Percentiles rank a stretch among this genome's conserved stretches.
Evolutionary conservation across 2,888 invertebrate species (phyloP).

Genomic region (Machimus atricapillus): DNA sequence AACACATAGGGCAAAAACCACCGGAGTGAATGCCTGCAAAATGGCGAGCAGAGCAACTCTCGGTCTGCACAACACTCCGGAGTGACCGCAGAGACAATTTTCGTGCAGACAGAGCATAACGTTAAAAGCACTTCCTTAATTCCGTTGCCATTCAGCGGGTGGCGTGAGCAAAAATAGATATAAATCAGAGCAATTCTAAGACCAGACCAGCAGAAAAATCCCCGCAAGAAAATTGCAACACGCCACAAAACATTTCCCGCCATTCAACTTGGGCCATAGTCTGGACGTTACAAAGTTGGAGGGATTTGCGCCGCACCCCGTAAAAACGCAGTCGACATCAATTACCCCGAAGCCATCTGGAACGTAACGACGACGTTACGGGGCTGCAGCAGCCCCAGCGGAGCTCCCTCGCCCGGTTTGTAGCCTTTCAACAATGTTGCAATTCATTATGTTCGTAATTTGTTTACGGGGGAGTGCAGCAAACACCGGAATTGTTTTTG

Average conservation of each 20-base stretch:
- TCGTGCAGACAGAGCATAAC: neutral
- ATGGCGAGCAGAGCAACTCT: neutral
- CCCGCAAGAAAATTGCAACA: neutral
- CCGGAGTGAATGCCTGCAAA: neutral
- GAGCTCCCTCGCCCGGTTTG: neutral
- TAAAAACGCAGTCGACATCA: constrained; percentile 2
- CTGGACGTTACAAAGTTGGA: neutral
- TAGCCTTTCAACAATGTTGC: constrained; percentile 14
- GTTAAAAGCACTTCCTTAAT: neutral
- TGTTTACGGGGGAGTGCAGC: constrained; percentile 1
- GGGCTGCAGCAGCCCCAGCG: neutral
- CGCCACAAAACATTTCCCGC: neutral
- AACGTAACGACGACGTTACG: neutral
- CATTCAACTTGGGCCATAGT: neutral
- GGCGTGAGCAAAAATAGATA: neutral
- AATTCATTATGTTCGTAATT: constrained; percentile 13
- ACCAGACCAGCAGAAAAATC: neutral
- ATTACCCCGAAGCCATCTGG: constrained; percentile 16
- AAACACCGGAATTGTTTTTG: constrained; percentile 4
- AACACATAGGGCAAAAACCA: neutral
- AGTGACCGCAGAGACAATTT: neutral
- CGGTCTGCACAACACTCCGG: neutral
- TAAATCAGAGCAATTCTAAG: constrained; percentile 14
- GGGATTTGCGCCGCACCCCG: neutral
- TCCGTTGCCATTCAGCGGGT: neutral